Evolutionary conservation across 2,888 invertebrate genomes (phyloP), one percentile per base, ranked within the genome.

Genomic region (Incurvaria masculella): DNA sequence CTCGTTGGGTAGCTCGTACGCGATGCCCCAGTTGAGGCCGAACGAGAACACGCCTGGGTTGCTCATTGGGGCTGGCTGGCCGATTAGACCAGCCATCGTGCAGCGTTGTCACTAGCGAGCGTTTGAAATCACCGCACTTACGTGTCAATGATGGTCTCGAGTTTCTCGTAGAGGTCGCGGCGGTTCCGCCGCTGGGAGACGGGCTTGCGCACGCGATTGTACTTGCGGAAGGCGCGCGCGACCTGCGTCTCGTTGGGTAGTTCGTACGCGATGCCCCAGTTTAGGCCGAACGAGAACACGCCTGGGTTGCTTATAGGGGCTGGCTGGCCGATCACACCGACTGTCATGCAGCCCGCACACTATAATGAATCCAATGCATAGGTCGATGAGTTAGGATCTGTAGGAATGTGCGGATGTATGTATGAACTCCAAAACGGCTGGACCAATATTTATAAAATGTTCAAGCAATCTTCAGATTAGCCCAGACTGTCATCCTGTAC

Each of bases 191-290:
- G 74, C 57, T 82, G 81, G 21, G 81, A 64, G 4, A 79, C 56
- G 1, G 80, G 73, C 47, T 74, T 73, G 38, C 59, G 61, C 8
- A 59, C 50, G 5, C 62, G 61, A 41, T 62, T 60, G 55, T 71
- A 72, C 33, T 58, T 57, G 38, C 62, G 56, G 43, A 65, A 68
- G 44, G 67, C 68, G 1, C 55, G 52, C 0, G 67, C 52, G 0
- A 76, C 78, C 62, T 81, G 80, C 0, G 81, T 81, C 17, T 70
- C 69, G 52, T 83, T 83, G 1, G 83, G 83, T 44, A 84, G 61
- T 51, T 83, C 72, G 51, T 87, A 88, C 0, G 88, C 84, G 33
- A 87, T 82, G 42, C 86, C 87, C 86, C 87, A 87, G 63, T 87
- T 87, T 16, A 87, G 62, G 1, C 85, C 85, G 60, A 84, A 84